These are phyloP conservation scores for Acanthoscelides obtectus DNA, from an alignment of 2,888 invertebrate genomes.

Conservation along the genomic window DNA sequence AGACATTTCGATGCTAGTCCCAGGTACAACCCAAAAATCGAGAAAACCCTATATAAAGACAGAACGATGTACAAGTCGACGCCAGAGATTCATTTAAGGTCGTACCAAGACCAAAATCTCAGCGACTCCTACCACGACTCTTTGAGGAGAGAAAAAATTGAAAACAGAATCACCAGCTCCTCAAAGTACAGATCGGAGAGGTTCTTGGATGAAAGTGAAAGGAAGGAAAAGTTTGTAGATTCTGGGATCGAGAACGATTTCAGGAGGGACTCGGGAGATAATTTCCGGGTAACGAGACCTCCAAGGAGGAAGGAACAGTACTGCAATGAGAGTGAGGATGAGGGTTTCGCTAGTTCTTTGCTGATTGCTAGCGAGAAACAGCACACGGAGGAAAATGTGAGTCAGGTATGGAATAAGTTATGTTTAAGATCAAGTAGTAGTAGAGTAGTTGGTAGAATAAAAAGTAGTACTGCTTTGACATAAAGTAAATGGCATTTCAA, in stretches of 20 bases:
- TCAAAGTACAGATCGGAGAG: constrained; percentile 39
- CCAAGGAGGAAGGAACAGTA: constrained; percentile 32
- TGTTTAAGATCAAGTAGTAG: too few species aligned
- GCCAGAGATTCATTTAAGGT: constrained; percentile 56
- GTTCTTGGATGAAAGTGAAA: constrained; percentile 47
- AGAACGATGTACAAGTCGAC: constrained; percentile 58
- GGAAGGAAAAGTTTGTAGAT: constrained; percentile 61
- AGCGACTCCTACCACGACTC: constrained; percentile 55
- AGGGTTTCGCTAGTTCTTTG: constrained; percentile 63
- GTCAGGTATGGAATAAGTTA: neutral
- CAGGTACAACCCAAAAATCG: constrained; percentile 30
- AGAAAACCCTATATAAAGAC: constrained; percentile 36
- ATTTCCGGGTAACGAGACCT: constrained; percentile 34
- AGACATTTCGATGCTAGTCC: constrained; percentile 40
- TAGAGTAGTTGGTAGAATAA: too few species aligned
- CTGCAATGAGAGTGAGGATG: constrained; percentile 63
- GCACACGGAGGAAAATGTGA: constrained; percentile 62
- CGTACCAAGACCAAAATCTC: constrained; percentile 44
- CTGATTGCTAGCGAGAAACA: constrained; percentile 70
- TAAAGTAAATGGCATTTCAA: too few species aligned
- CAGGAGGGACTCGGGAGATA: constrained; percentile 57
- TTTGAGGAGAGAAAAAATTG: constrained; percentile 54
- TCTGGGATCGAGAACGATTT: constrained; percentile 76
- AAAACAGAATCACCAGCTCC: constrained; percentile 39
- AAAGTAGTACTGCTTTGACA: too few species aligned